A percentile compares a stretch with the other conserved stretches of the same genome.
Evolutionary conservation across 2,113 vertebrate genomes (phyloP).

Genomic region (Cryptotis parvus): DNA sequence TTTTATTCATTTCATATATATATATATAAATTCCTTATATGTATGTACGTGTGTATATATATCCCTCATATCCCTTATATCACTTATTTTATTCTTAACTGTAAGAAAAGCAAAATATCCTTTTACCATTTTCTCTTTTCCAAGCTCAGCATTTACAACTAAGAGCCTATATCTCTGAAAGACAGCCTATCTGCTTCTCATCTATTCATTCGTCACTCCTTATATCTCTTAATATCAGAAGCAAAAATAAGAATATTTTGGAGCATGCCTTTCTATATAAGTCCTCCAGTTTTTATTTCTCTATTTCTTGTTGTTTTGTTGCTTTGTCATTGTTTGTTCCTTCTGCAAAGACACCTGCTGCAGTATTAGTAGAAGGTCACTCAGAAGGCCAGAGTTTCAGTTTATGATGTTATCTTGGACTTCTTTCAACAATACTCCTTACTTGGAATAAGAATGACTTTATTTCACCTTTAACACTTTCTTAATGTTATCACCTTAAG

Average conservation of each 20-base stretch:
- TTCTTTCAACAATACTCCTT: conserved; percentile 28
- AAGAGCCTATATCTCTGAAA: neutral
- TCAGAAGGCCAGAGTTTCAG: neutral
- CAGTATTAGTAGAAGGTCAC: neutral
- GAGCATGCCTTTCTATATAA: neutral
- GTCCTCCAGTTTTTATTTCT: neutral
- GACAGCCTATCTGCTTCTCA: neutral
- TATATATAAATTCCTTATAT: neutral
- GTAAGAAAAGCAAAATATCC: neutral
- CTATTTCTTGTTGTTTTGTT: neutral
- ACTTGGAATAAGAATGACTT: conserved; percentile 36
- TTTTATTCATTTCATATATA: neutral
- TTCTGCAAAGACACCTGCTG: neutral
- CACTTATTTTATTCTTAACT: neutral
- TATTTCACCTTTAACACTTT: conserved; percentile 31
- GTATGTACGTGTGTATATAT: neutral
- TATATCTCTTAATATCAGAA: neutral
- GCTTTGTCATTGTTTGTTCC: neutral
- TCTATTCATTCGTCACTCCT: neutral
- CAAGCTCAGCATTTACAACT: neutral
- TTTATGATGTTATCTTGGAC: neutral
- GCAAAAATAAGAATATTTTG: neutral
- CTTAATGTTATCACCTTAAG: conserved; percentile 2
- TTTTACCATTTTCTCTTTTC: neutral
- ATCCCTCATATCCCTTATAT: neutral